Evolutionary conservation across 2,113 vertebrate genomes (phyloP), one percentile per base, ranked within the genome.

Genomic region (Petromus typicus): DNA sequence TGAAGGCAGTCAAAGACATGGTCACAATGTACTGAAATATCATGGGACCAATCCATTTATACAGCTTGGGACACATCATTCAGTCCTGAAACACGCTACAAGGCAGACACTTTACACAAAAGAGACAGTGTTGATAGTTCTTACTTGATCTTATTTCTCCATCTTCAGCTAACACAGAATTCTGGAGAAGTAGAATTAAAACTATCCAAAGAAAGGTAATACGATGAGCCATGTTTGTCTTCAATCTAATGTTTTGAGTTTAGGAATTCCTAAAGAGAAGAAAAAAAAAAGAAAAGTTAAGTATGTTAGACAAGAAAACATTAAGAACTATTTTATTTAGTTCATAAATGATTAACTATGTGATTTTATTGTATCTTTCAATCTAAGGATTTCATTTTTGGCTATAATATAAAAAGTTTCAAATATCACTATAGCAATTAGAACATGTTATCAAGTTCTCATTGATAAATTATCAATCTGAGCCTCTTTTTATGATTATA

Each of bases 81-180:
- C 23, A 83, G 4, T 93, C 67, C 61, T 76, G 37, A 69, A 94
- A 57, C 7, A 7, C 59, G 27, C 43, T 61, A 25, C 18, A 14
- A 78, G 10, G 25, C 23, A 69, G 25, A 30, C 11, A n/a, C 3
- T 91, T 86, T 40, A 92, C 30, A 75, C 45, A 78, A 66, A 73
- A 86, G 18, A 56, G 45, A 64, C 27, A 76, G 71, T 40, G 10
- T 7, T 93, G 6, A 96, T 91, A 94, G 85, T 92, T 98, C 99
- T 99, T 99, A 99, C 99, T 99, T 98, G 99, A 98, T 99, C 99
- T 99, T 97, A 99, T 98, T 98, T 99, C 99, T 45, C 99, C 99
- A 98, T 99, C 99, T 98, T 99, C 99, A 98, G 99, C 98, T 96
- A 98, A 98, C 94, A 98, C 95, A 97, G 98, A 98, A 97, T 98